Percentiles rank a stretch among this genome's conserved stretches.
Evolutionary conservation across 1,140 invertebrate species (phyloP).

Genomic region (Bactericera cockerelli): DNA sequence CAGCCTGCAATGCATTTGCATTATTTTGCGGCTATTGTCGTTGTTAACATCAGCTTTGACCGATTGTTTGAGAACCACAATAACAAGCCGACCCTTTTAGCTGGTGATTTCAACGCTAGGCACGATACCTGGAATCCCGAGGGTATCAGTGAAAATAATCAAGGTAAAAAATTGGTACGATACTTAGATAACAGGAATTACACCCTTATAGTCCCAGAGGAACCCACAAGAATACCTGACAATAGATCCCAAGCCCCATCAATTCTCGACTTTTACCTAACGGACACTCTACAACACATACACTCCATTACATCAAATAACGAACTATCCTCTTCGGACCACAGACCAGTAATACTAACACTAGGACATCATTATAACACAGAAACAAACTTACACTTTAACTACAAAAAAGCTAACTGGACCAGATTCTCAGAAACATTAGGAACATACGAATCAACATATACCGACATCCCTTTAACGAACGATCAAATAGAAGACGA

Average conservation of each 20-base stretch:
- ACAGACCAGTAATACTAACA: background rate
- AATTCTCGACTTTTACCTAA: background rate
- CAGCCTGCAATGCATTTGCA: too few relatives aligned
- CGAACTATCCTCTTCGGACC: background rate
- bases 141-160: background rate
- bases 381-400: background rate
- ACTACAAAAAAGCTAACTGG: background rate
- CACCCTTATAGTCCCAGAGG: background rate
- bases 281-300: background rate
- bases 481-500: background rate
- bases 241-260: background rate
- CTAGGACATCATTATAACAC: background rate
- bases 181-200: background rate
- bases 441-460: background rate
- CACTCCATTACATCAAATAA: background rate
- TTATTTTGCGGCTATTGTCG: too few relatives aligned
- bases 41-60: too few relatives aligned
- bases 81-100: too few relatives aligned
- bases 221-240: background rate
- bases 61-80: too few relatives aligned
- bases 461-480: background rate
- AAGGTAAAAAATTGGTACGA: background rate
- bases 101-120: too few relatives aligned
- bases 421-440: background rate
- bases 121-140: too few relatives aligned